These are phyloP conservation scores for Magallana angulata DNA, from an alignment of 1,140 invertebrate genomes.

Conservation along the genomic window DNA sequence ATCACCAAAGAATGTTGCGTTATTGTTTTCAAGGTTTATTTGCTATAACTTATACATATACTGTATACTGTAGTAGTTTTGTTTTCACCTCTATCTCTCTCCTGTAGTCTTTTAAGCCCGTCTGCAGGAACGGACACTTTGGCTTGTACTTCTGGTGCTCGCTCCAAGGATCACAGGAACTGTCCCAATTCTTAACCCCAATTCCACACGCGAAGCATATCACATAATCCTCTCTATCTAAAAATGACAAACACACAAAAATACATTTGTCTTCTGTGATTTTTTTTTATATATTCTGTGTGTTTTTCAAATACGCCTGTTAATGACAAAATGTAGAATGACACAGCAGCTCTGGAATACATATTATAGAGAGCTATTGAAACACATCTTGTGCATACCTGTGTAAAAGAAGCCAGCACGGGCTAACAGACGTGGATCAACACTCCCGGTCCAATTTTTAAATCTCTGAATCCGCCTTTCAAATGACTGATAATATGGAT, in stretches of 20 bases:
- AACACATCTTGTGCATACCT: neutral
- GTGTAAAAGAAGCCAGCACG: neutral
- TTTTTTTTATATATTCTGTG: too few relatives aligned
- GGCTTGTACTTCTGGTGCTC: conserved; percentile 41
- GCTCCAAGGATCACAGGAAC: conserved; percentile 23
- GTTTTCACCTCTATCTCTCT: neutral
- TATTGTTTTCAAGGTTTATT: too few relatives aligned
- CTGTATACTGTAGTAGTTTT: too few relatives aligned
- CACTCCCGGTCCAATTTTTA: neutral
- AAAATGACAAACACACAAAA: too few relatives aligned
- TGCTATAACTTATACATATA: too few relatives aligned
- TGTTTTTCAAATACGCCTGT: too few relatives aligned
- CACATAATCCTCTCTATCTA: neutral
- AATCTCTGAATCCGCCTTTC: neutral
- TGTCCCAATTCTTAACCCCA: conserved; percentile 39
- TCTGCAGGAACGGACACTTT: conserved; percentile 11
- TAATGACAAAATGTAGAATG: too few relatives aligned
- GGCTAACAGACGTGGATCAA: neutral
- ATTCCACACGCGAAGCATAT: conserved; percentile 46
- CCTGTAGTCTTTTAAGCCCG: neutral
- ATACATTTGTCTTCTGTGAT: too few relatives aligned
- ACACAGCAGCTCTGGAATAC: too few relatives aligned
- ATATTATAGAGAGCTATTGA: neutral
- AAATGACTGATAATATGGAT: neutral
- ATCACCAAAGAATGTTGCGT: too few relatives aligned